Evolutionary conservation across 2,797 vertebrate species (phyloP).

Genomic region (Trichosurus vulpecula): DNA sequence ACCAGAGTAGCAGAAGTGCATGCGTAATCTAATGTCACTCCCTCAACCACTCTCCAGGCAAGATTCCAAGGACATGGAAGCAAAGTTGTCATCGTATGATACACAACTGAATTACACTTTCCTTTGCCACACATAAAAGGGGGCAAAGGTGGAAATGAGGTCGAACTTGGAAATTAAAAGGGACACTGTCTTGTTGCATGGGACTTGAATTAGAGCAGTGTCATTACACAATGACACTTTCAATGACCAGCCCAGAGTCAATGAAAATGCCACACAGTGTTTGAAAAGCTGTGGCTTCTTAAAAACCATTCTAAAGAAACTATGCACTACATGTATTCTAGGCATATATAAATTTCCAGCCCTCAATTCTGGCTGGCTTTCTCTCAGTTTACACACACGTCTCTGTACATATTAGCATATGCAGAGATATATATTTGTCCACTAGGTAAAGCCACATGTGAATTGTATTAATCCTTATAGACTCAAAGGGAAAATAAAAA

Average conservation of each 20-base stretch:
- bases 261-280: constrained; percentile 40
- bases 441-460: neutral
- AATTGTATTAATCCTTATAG: neutral
- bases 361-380: neutral
- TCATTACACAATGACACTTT: constrained; percentile 37
- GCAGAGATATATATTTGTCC: neutral
- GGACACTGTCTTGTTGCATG: neutral
- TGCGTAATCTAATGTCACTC: neutral
- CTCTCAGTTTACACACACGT: neutral
- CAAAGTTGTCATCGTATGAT: constrained; percentile 56
- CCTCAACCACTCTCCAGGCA: constrained; percentile 47
- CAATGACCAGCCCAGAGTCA: constrained; percentile 45
- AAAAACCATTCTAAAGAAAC: constrained; percentile 42
- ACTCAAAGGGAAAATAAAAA: constrained; percentile 46
- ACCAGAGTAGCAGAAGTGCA: neutral
- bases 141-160: constrained; percentile 49
- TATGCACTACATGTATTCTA: neutral
- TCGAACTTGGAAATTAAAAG: constrained; percentile 49
- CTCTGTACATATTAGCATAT: neutral
- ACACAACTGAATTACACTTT: constrained; percentile 57
- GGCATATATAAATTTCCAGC: constrained; percentile 31
- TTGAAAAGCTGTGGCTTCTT: constrained; percentile 23
- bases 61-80: constrained; percentile 62
- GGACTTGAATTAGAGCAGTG: constrained; percentile 43
- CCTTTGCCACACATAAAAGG: constrained; percentile 62